Base-by-base conservation (phyloP, 1,140 invertebrate genomes). In the Linepithema humile region DNA sequence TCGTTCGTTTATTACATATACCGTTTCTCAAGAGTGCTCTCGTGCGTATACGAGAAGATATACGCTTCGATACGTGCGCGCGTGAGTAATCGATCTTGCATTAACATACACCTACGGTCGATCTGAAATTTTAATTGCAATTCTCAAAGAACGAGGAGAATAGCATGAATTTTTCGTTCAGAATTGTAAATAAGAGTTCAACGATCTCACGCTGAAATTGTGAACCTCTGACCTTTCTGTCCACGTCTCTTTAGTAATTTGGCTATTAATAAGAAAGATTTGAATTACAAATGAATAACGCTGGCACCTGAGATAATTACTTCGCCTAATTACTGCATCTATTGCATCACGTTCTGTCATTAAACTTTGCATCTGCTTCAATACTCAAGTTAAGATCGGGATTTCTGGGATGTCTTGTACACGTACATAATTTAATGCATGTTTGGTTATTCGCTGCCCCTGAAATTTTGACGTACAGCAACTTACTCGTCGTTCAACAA, bases 81-180 rank as follows among this genome's bases (percentile, higher is more conserved):
- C 75, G 40, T 69, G 53, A 53, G 32, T 50, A 55, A 80, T 80
- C 75, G 64, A 70, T 83, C n/a, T 35, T 17, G 12, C 15, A 83
- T 84, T 80, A 80, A 23, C 83, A 80, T 84, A 80, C n/a, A 77
- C 70, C 64, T 62, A 80, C 55, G 35, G 40, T 57, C 38, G 50
- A 80, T 84, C 60, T 84, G 64, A 80, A 84, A 84, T 84, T 84
- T 84, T 78, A 84, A 84, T 84, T 69, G 17, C 32, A 10, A 55
- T 10, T 26, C n/a, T 26, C 20, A 32, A 57, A 5, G n/a, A 17
- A 40, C 43, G 4, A 17, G 73, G 26, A 32, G 32, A 53, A 29
- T 10, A n/a, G 38, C 20, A 35, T 10, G 26, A 48, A 26, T 23
- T 23, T 40, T 26, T 60, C 20, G 20, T 53, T 7, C 5, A 7